Conservation (phyloP, 2,113 vertebrate species). For the Strix aluco region DNA sequence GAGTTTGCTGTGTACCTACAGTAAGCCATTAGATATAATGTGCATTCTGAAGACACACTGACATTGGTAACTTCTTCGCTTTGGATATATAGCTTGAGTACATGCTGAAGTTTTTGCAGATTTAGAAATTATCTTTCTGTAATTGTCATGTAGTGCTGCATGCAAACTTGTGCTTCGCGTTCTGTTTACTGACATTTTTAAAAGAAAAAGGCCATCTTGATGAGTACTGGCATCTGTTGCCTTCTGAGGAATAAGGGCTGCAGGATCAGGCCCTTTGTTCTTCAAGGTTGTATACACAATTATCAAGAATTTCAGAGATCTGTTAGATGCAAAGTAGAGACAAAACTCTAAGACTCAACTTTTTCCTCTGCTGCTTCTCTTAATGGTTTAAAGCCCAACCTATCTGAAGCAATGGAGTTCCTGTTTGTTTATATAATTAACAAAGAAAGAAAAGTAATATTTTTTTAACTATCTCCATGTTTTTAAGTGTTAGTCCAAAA, state of each 20-base stretch:
- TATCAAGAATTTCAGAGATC: not conserved
- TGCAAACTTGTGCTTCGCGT: not conserved
- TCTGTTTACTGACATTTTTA: not conserved
- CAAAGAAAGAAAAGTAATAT: not conserved
- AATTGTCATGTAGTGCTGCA: not conserved
- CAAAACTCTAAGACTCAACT: not conserved
- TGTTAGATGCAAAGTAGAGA: not conserved
- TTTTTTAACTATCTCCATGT: not conserved
- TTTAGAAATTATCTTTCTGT: not conserved
- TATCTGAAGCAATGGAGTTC: not conserved
- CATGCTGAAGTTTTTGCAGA: not conserved
- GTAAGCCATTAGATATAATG: not conserved
- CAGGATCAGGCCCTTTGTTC: not conserved
- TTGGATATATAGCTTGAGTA: not conserved
- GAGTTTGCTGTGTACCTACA: not conserved
- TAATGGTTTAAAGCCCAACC: not conserved
- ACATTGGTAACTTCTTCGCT: not conserved
- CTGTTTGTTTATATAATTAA: not conserved
- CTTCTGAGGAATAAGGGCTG: not conserved
- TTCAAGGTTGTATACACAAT: not conserved
- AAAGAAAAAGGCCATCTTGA: not conserved
- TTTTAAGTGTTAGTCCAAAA: not conserved
- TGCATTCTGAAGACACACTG: not conserved
- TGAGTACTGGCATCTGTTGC: not conserved
- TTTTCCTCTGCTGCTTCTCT: not conserved